Conservation (phyloP, 2,797 vertebrate genomes). For the Bovichtus diacanthus region DNA sequence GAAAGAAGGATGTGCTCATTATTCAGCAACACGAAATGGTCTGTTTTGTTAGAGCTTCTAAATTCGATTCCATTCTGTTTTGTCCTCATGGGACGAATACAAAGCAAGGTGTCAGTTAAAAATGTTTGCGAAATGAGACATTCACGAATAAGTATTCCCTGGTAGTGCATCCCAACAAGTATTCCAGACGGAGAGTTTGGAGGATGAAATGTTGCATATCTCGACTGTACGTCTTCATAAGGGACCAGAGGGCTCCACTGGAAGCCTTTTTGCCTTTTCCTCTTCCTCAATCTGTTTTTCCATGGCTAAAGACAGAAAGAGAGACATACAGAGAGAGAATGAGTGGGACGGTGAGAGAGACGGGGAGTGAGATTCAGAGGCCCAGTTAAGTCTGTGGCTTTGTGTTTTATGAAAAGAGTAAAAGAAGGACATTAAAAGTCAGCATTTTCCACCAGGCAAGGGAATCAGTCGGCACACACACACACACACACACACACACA, state of each 20-base stretch:
- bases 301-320: slow-evolving; percentile 53
- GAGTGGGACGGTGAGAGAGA: slow-evolving; percentile 66
- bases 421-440: slow-evolving; percentile 81
- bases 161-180: neutral
- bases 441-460: slow-evolving; percentile 83
- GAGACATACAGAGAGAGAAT: slow-evolving; percentile 32
- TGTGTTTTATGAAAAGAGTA: slow-evolving; percentile 83
- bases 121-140: neutral
- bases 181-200: slow-evolving; percentile 8
- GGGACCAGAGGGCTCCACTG: slow-evolving; percentile 49
- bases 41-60: neutral
- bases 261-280: slow-evolving; percentile 53
- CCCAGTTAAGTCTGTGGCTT: slow-evolving; percentile 84
- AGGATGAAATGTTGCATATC: slow-evolving; percentile 26
- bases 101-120: neutral
- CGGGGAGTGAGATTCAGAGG: slow-evolving; percentile 72
- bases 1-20: neutral
- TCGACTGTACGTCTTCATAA: slow-evolving; percentile 15
- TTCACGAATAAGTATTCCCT: neutral
- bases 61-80: neutral
- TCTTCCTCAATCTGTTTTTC: slow-evolving; percentile 71
- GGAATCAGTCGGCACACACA: slow-evolving; percentile 56
- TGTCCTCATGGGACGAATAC: neutral
- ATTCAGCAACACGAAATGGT: neutral
- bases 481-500: neutral